Percentiles rank a stretch among this genome's conserved stretches.
phyloP scores from a whole-genome alignment of 2,113 vertebrate genomes.

The Serilophus lunatus region DNA sequence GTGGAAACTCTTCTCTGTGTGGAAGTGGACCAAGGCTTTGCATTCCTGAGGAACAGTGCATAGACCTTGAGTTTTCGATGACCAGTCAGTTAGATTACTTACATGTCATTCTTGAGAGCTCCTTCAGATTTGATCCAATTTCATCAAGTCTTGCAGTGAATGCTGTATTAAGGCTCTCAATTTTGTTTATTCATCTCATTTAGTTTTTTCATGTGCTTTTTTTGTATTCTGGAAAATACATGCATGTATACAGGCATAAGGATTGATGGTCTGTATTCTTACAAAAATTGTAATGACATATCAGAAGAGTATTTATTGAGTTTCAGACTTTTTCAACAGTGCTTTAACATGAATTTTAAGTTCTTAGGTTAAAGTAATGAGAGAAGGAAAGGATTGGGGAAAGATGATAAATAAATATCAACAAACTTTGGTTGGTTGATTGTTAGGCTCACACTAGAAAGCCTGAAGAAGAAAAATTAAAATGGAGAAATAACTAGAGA shows the following conservation, averaged over 20 bases:
- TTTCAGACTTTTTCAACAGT: neutral
- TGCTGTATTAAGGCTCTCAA: neutral
- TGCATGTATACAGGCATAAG: neutral
- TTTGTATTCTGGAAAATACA: neutral
- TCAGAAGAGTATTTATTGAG: neutral
- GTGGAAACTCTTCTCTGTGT: no score
- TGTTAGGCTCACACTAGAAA: neutral
- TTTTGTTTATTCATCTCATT: neutral
- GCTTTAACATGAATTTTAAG: neutral
- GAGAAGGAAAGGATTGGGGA: neutral
- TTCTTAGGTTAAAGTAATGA: neutral
- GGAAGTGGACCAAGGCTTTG: neutral
- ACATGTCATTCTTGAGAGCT: fast-evolving
- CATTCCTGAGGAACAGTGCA: neutral
- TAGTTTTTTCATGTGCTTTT: neutral
- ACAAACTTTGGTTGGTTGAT: neutral
- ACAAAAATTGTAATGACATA: fast-evolving
- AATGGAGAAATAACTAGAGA: neutral
- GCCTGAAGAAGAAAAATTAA: fast-evolving
- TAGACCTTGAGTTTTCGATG: neutral
- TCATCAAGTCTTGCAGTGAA: neutral
- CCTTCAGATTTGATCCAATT: neutral
- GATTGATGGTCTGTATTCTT: neutral
- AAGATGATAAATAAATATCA: neutral
- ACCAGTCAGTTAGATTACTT: neutral